A percentile compares a stretch with the other conserved stretches of the same genome.
phyloP scores from a whole-genome alignment of 2,888 invertebrate species.

The Aphodius granarius region DNA sequence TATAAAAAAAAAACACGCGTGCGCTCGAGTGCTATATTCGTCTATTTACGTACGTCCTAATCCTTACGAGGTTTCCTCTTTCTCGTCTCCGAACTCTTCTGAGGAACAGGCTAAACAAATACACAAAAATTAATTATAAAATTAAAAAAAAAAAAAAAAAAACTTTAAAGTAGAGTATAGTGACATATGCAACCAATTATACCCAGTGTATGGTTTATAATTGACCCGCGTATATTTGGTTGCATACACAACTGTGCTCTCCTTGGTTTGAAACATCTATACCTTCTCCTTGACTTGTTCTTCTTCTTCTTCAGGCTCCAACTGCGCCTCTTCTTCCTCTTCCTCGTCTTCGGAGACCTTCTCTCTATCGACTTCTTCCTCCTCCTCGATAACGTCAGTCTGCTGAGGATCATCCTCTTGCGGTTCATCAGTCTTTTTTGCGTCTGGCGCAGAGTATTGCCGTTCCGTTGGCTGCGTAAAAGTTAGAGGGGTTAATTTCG shows the following conservation, averaged over 20 bases:
- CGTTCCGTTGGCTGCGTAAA: slow-evolving; percentile 45
- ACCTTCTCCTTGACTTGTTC: slow-evolving; percentile 25
- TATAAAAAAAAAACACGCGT: slow-evolving; percentile 16
- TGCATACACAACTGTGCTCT: too few species aligned
- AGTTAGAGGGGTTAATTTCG: background rate
- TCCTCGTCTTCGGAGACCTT: slow-evolving; percentile 42
- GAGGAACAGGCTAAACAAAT: slow-evolving; percentile 30
- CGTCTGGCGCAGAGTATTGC: slow-evolving; percentile 54
- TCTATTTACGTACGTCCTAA: slow-evolving; percentile 33
- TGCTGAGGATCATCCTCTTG: slow-evolving; percentile 62
- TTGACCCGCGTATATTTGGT: too few species aligned
- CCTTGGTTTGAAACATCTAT: too few species aligned
- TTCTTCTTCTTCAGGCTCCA: slow-evolving; percentile 36
- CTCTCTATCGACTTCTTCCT: slow-evolving; percentile 40
- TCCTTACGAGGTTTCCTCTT: slow-evolving; percentile 51
- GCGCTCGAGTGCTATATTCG: slow-evolving; percentile 15
- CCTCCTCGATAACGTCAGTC: slow-evolving; percentile 45
- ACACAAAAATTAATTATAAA: background rate
- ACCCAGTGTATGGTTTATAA: slow-evolving; percentile 6
- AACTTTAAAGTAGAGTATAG: background rate
- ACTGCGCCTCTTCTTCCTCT: slow-evolving; percentile 41
- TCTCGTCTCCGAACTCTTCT: slow-evolving; percentile 42
- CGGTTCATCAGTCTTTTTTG: slow-evolving; percentile 74
- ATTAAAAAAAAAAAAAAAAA: background rate
- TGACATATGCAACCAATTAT: background rate